phyloP scores from a whole-genome alignment of 2,113 vertebrate species.

The Myrmecophaga tridactyla region DNA sequence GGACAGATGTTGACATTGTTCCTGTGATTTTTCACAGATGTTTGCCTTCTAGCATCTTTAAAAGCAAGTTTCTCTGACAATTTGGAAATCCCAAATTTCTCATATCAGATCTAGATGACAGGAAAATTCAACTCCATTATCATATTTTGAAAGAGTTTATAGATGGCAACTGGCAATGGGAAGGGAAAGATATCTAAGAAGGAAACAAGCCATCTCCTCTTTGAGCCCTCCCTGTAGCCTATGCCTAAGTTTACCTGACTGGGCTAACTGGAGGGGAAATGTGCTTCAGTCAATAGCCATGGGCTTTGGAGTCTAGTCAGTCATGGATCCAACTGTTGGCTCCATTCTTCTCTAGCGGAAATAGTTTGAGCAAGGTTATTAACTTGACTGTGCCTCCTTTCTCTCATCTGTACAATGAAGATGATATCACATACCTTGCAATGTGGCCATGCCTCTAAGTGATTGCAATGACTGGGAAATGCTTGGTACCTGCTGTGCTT shows the following conservation, averaged over 20 bases:
- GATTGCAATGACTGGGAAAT: neutral
- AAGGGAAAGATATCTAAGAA: neutral
- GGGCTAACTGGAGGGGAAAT: neutral
- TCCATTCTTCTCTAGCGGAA: neutral
- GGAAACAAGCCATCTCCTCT: too few relatives aligned
- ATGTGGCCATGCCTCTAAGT: neutral
- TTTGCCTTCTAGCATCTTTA: slow-evolving; percentile 69
- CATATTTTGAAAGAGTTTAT: neutral
- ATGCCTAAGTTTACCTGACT: slow-evolving; percentile 25
- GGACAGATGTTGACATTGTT: slow-evolving; percentile 76
- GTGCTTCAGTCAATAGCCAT: neutral
- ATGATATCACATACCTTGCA: neutral
- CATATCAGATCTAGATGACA: slow-evolving; percentile 50
- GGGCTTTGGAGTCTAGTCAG: neutral
- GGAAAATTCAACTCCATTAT: neutral
- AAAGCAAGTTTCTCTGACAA: slow-evolving; percentile 55
- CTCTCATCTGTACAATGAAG: neutral
- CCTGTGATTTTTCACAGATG: slow-evolving; percentile 79
- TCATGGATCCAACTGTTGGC: neutral
- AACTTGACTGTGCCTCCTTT: neutral
- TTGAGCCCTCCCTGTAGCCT: too few relatives aligned
- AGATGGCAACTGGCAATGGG: neutral
- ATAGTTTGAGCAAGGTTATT: neutral
- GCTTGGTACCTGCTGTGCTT: too few relatives aligned
- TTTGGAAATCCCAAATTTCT: slow-evolving; percentile 62